These are phyloP conservation scores for Molothrus aeneus DNA, from an alignment of 2,797 vertebrate genomes.

Conservation along the genomic window DNA sequence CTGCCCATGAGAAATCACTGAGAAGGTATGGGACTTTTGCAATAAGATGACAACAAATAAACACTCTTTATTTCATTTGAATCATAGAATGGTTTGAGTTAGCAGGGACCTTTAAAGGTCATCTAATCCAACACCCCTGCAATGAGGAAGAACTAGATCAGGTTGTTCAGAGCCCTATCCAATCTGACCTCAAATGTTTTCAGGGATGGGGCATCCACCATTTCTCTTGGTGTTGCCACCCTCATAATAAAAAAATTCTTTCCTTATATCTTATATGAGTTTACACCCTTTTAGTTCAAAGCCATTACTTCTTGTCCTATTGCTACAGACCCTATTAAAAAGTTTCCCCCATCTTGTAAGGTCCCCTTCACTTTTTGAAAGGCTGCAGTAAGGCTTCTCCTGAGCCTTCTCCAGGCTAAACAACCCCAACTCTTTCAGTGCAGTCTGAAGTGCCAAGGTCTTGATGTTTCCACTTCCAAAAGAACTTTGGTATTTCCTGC, in stretches of 20 bases:
- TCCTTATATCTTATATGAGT: neutral
- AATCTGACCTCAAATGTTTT: neutral
- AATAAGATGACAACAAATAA: neutral
- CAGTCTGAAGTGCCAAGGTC: neutral
- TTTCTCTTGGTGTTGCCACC: neutral
- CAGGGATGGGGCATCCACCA: neutral
- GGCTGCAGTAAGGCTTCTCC: neutral
- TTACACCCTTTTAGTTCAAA: neutral
- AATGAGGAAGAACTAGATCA: neutral
- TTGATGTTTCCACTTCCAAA: slow-evolving; percentile 11
- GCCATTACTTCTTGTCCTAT: neutral
- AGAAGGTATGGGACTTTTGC: too few species aligned
- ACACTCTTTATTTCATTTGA: neutral
- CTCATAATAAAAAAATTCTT: neutral
- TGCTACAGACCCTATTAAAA: neutral
- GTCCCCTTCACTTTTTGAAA: neutral
- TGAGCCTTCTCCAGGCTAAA: neutral
- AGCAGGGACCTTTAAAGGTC: neutral
- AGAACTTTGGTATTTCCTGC: slow-evolving; percentile 14
- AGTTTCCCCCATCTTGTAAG: neutral
- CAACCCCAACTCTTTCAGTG: neutral
- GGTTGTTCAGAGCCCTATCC: neutral
- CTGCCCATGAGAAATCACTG: accelerated
- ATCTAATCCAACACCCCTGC: neutral
- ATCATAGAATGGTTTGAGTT: neutral